Evolutionary conservation across 2,888 invertebrate genomes (phyloP), one percentile per base, ranked within the genome.

Genomic region (Tinea semifulvella): DNA sequence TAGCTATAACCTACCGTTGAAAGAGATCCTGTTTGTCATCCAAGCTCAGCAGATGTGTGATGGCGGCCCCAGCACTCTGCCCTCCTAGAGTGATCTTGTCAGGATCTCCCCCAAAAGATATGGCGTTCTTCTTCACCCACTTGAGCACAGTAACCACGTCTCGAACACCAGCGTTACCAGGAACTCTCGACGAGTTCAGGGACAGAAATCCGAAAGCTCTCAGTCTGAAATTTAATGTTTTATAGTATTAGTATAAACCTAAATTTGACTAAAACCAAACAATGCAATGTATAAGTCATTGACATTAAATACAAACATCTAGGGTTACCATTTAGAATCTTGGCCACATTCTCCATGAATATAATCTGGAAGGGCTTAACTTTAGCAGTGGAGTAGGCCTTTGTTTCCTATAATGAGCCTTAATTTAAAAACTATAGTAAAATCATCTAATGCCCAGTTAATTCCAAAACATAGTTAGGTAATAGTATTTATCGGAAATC

Each of bases 101-200:
- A 1, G 75, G 71, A 53, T 80, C 62, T 8, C 79, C 81, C 2
- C 81, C 79, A 49, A 81, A 81, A 11, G 49, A 43, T 1, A 49
- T 48, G 4, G 70, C 74, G 52, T 81, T 80, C 28, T 48, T 48
- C 49, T 55, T 60, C 53, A 81, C 71, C 81, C 81, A 81, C 22
- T 58, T 60, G 49, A 81, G 61, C 46, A 79, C 56, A 13, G 74
- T 69, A 42, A 79, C 56, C 50, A 63, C 60, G 53, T 81, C 81
- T 1, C 79, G 67, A n/a, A 81, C 57, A 1, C 75, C 81, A 45
- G 65, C 65, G 61, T 81, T 81, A n/a, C 79, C 80, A 16, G 81
- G 81, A 4, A 77, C 54, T 45, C 58, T 52, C 0, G 60, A 44
- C 1, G 71, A 61, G 51, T 69, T 67, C 44, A 77, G 56, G 0